Percentiles rank a stretch among this genome's conserved stretches.
Evolutionary conservation across 2,888 invertebrate genomes (phyloP).

Genomic region (Autographa pulchrina): DNA sequence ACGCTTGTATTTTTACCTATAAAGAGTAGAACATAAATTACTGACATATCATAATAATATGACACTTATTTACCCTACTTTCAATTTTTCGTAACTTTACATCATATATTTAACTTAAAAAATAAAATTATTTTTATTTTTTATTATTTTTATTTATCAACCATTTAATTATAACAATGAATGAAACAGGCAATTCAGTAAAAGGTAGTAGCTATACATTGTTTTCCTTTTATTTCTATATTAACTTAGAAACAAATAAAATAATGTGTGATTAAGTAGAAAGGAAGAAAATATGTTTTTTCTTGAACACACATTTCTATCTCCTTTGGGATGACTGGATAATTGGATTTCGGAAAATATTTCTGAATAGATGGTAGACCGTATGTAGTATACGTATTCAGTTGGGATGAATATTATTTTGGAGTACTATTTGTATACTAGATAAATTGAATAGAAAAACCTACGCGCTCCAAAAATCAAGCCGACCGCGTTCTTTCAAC

Average conservation of each 20-base stretch:
- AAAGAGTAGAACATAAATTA: not conserved
- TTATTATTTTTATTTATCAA: too few species aligned
- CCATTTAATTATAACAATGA: too few species aligned
- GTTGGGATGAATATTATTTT: conserved; percentile 8
- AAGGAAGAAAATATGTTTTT: conserved; percentile 27
- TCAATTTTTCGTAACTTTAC: too few species aligned
- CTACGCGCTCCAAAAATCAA: not conserved
- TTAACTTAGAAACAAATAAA: not conserved
- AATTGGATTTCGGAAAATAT: conserved; percentile 43
- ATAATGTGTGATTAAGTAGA: conserved; percentile 32
- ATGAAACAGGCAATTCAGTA: not conserved
- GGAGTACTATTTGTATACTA: not conserved
- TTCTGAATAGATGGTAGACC: conserved; percentile 11
- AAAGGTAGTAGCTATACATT: not conserved
- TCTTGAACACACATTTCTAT: conserved; percentile 21
- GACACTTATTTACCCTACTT: too few species aligned
- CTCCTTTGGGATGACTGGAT: conserved; percentile 36
- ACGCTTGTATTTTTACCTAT: not conserved
- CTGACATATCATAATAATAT: too few species aligned
- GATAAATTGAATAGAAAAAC: not conserved
- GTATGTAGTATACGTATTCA: conserved; percentile 10
- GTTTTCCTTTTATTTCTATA: not conserved
- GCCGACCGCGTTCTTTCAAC: too few species aligned
- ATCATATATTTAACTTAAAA: too few species aligned
- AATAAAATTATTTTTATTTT: too few species aligned